Percentiles rank a stretch among this genome's conserved stretches.
These are phyloP conservation scores for Myzus persicae DNA, from an alignment of 1,140 invertebrate genomes.

Conservation along the genomic window DNA sequence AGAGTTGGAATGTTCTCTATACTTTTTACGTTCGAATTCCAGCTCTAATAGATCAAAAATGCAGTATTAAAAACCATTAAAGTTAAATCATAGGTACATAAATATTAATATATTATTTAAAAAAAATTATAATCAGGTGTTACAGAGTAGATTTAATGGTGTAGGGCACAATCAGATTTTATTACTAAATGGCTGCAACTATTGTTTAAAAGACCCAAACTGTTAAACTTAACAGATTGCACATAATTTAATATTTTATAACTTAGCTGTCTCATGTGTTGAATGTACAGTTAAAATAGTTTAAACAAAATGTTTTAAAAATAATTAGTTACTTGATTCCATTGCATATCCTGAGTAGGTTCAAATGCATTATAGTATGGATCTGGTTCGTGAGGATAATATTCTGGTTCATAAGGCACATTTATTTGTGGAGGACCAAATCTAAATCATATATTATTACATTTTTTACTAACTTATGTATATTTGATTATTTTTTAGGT, in stretches of 20 bases:
- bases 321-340: constrained; percentile 64
- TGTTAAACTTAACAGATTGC: no score
- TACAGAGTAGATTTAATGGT: background rate
- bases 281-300: background rate
- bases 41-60: background rate
- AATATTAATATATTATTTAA: background rate
- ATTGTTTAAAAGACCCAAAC: no score
- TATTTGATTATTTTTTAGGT: background rate
- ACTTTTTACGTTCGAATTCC: constrained; percentile 55
- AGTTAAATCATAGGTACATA: background rate
- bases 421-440: constrained; percentile 56
- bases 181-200: background rate
- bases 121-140: background rate
- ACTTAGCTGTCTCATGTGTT: background rate
- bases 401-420: constrained; percentile 55
- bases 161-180: background rate
- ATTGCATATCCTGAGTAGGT: constrained; percentile 77
- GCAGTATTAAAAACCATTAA: background rate
- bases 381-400: constrained; percentile 64
- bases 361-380: constrained; percentile 77
- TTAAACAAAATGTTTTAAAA: background rate
- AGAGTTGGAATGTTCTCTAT: constrained; percentile 55
- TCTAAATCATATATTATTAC: constrained; percentile 10
- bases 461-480: background rate
- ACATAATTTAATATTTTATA: no score